Evolutionary conservation across 92 coral and sea anemone genomes (phyloP), one percentile per base, ranked within the genome.

Genomic region (Umimayanthus kanabou): DNA sequence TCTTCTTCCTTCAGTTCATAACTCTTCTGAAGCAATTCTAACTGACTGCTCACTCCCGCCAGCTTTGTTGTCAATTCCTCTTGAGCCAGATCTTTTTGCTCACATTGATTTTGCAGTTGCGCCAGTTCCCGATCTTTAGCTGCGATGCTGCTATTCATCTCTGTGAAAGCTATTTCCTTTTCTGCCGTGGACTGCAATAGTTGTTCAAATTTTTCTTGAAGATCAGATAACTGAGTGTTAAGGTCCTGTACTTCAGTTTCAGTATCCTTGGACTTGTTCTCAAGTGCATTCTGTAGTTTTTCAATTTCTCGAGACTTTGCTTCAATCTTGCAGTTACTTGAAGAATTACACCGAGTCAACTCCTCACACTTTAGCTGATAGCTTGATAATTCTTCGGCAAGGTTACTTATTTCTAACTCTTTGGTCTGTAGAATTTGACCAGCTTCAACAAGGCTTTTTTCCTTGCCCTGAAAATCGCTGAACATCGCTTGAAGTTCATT

Each of bases 211-310:
- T 45, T 83, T 70, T 28, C 79, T 9, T 83, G 87, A 42, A 70
- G 74, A 42, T 39, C 55, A 20, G 86, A 61, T 22, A 90, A 83
- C 72, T 76, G 80, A 66, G 77, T 84, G 42, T 91, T 45, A 15
- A 91, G 88, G 49, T 87, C 88, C 53, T 53, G 80, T 2, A 91
- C 64, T 80, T 93, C 93, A 50, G 87, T 84, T n/a, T 93, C 89
- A 53, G 85, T 89, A 57, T 87, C 79, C 39, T 89, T 84, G 9
- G 93, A 73, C 40, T 84, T 80, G 4, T 53, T 57, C 58, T 77
- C 85, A 43, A 94, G 85, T 40, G 77, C 91, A 45, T 85, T 87
- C 42, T 84, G 84, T 14, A 82, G 67, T 22, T 78, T 61, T 28
- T 39, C 69, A 57, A 92, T 40, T n/a, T 67, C 84, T 70, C 39